phyloP scores from a whole-genome alignment of 2,797 vertebrate genomes.

The Diplodus sargus region DNA sequence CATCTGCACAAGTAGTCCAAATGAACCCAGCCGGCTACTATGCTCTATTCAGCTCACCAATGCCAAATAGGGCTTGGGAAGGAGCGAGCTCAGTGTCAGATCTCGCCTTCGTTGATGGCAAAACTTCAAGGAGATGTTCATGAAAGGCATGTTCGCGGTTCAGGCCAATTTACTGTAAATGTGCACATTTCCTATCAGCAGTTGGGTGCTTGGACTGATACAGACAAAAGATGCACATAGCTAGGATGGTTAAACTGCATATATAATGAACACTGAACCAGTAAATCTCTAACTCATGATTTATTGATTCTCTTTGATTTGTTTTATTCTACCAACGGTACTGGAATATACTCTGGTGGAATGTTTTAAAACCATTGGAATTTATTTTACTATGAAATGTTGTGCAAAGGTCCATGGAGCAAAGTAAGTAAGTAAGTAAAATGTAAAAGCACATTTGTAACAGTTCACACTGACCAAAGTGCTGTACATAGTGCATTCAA shows the following conservation, averaged over 20 bases:
- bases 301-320: neutral
- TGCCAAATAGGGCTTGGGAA: slow-evolving; percentile 50
- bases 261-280: neutral
- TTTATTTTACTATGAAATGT: neutral
- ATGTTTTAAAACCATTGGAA: neutral
- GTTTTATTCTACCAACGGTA: neutral
- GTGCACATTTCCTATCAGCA: slow-evolving; percentile 31
- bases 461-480: too few relatives aligned
- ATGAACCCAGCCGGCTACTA: slow-evolving; percentile 57
- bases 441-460: too few relatives aligned
- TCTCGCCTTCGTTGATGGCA: slow-evolving; percentile 34
- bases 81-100: slow-evolving; percentile 30
- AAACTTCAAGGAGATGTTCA: slow-evolving; percentile 57
- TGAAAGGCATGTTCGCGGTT: slow-evolving; percentile 42
- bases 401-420: neutral
- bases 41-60: slow-evolving; percentile 37
- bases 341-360: neutral
- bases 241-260: neutral
- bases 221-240: slow-evolving; percentile 3
- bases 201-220: neutral
- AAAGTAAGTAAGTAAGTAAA: neutral
- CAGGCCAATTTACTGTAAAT: slow-evolving; percentile 48
- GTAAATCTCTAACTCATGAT: neutral
- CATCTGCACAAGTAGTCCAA: slow-evolving; percentile 62
- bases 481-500: too few relatives aligned